Conservation (phyloP, 2,113 vertebrate genomes). For the Gyps fulvus region DNA sequence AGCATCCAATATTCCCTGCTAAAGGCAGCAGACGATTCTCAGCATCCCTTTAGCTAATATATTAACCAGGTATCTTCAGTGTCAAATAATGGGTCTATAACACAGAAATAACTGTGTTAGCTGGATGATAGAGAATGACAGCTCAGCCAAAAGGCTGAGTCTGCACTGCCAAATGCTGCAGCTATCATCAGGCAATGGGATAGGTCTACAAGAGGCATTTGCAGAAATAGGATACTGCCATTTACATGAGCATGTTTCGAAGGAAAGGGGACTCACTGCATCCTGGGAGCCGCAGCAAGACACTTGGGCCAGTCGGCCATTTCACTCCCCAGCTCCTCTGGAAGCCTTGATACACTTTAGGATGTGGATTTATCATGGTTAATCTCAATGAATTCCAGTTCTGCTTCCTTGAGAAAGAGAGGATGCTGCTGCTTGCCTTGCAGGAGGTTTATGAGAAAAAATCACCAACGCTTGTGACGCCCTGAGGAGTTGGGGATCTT, state of each 20-base stretch:
- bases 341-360: background rate
- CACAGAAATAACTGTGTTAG: background rate
- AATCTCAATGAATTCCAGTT: background rate
- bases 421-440: background rate
- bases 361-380: background rate
- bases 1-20: background rate
- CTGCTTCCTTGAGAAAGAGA: background rate
- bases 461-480: background rate
- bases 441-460: background rate
- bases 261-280: background rate
- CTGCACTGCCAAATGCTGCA: background rate
- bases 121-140: background rate
- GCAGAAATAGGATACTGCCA: background rate
- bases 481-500: background rate
- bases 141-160: slow-evolving; percentile 6
- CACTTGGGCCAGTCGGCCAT: background rate
- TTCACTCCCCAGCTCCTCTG: background rate
- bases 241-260: background rate
- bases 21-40: background rate
- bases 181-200: background rate
- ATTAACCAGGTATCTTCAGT: slow-evolving; percentile 9
- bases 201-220: background rate
- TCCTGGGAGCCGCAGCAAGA: background rate
- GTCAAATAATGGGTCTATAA: slow-evolving; percentile 8
- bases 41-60: background rate